These are phyloP conservation scores for Hirudo medicinalis DNA, from an alignment of 1,140 invertebrate genomes.

Conservation along the genomic window DNA sequence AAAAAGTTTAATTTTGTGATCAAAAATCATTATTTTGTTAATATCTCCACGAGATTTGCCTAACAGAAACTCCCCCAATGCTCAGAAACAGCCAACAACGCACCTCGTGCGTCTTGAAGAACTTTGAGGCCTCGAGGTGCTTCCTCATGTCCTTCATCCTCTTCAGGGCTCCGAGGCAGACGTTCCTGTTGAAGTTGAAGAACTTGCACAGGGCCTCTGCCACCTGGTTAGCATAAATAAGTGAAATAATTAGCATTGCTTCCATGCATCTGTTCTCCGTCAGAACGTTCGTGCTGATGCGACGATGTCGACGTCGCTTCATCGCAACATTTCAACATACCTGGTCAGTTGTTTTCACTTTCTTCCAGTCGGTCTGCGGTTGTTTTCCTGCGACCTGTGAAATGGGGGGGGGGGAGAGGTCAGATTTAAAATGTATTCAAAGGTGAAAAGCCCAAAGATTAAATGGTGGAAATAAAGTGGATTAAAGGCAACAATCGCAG, in stretches of 20 bases:
- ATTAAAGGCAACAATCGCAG: not conserved
- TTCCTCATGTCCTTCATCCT: conserved; percentile 32
- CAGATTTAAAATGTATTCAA: too few relatives aligned
- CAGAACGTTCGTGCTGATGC: not conserved
- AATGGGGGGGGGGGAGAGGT: not conserved
- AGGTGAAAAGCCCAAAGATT: not conserved
- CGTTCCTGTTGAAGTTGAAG: conserved; percentile 24
- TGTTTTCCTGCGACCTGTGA: conserved; percentile 33
- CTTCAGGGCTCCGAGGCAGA: conserved; percentile 25
- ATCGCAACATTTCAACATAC: conserved; percentile 18
- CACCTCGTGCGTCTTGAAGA: conserved; percentile 81
- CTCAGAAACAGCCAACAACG: conserved; percentile 15
- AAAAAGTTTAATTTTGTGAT: too few relatives aligned
- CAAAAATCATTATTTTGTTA: too few relatives aligned
- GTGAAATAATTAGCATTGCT: not conserved
- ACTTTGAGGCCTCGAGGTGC: conserved; percentile 65
- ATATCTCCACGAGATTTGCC: too few relatives aligned
- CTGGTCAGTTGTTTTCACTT: conserved; percentile 33
- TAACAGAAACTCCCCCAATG: too few relatives aligned
- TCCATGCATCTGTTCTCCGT: not conserved
- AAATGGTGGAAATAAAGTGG: not conserved
- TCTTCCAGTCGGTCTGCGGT: conserved; percentile 34
- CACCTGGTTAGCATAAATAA: conserved; percentile 16
- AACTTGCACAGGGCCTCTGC: conserved; percentile 22
- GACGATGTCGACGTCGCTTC: too few relatives aligned